Conservation (phyloP, 2,888 invertebrate genomes). For the Drosophila vallismaia region DNA sequence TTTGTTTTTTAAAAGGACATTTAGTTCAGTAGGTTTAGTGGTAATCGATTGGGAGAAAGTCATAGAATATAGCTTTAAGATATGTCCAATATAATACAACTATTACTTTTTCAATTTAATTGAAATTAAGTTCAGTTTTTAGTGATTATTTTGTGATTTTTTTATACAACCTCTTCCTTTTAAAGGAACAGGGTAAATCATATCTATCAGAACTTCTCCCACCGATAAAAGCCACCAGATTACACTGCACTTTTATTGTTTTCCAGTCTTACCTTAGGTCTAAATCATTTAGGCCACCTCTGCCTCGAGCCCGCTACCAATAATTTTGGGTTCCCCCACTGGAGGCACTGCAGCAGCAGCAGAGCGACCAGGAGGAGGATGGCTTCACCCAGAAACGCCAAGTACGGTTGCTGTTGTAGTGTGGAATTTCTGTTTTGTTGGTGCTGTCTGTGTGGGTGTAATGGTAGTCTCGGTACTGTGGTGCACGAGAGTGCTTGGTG, state of each 20-base stretch:
- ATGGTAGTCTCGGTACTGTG: conserved; percentile 48
- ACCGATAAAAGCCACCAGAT: not conserved
- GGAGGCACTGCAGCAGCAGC: conserved; percentile 60
- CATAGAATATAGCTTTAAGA: not conserved
- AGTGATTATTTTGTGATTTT: no score
- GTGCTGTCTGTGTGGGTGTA: conserved; percentile 49
- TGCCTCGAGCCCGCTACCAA: conserved; percentile 61
- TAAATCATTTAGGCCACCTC: conserved; percentile 62
- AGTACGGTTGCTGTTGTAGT: conserved; percentile 27
- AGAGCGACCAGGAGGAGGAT: conserved; percentile 60
- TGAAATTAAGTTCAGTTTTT: not conserved
- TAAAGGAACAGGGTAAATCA: not conserved
- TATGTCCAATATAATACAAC: not conserved
- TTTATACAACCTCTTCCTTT: not conserved
- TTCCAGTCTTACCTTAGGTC: conserved; percentile 47
- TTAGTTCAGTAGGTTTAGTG: conserved; percentile 4
- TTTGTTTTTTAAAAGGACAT: not conserved
- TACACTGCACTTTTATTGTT: conserved; percentile 14
- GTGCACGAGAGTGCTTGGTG: conserved; percentile 51
- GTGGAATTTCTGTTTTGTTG: conserved; percentile 17
- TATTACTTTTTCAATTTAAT: not conserved
- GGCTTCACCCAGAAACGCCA: conserved; percentile 29
- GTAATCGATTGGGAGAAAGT: not conserved
- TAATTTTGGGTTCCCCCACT: conserved; percentile 52
- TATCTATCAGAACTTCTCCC: not conserved